These are phyloP conservation scores for Alentia gelatinosa DNA, from an alignment of 2,888 invertebrate genomes.

Conservation along the genomic window DNA sequence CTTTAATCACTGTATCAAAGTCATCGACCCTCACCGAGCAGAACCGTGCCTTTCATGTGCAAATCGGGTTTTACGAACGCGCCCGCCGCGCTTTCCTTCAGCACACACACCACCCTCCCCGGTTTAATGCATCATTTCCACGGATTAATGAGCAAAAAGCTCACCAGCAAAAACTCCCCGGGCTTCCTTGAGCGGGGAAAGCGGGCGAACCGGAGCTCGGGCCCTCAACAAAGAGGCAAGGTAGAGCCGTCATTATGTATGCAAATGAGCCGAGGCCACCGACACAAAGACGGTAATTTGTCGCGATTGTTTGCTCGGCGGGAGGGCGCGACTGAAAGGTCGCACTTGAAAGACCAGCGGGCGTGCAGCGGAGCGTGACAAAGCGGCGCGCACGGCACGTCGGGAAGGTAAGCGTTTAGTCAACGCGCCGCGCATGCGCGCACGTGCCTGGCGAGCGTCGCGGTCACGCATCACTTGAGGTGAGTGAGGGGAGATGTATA, in stretches of 20 bases:
- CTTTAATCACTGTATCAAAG: constrained; percentile 45
- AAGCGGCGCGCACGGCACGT: not conserved
- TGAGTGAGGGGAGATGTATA: not conserved
- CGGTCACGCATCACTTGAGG: constrained; percentile 33
- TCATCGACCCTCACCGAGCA: not conserved
- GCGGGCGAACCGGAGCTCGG: too few species aligned
- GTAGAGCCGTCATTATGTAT: constrained; percentile 37
- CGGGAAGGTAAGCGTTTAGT: constrained; percentile 45
- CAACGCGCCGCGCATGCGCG: constrained; percentile 42
- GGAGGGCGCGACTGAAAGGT: constrained; percentile 22
- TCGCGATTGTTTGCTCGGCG: constrained; percentile 50
- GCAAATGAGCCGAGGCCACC: constrained; percentile 25
- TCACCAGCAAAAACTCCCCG: not conserved
- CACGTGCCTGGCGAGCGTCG: constrained; percentile 25
- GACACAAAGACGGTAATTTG: constrained; percentile 50
- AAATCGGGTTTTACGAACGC: constrained; percentile 23
- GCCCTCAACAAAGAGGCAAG: not conserved
- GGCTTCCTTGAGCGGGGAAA: too few species aligned
- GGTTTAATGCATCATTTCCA: constrained; percentile 46
- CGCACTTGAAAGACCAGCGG: constrained; percentile 45
- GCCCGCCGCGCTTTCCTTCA: not conserved
- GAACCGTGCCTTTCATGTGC: constrained; percentile 10
- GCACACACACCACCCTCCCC: not conserved
- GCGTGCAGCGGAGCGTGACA: not conserved
- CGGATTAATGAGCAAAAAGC: constrained; percentile 42